A percentile compares a stretch with the other conserved stretches of the same genome.
phyloP scores from a whole-genome alignment of 2,888 invertebrate species.

The Atethmia centrago region DNA sequence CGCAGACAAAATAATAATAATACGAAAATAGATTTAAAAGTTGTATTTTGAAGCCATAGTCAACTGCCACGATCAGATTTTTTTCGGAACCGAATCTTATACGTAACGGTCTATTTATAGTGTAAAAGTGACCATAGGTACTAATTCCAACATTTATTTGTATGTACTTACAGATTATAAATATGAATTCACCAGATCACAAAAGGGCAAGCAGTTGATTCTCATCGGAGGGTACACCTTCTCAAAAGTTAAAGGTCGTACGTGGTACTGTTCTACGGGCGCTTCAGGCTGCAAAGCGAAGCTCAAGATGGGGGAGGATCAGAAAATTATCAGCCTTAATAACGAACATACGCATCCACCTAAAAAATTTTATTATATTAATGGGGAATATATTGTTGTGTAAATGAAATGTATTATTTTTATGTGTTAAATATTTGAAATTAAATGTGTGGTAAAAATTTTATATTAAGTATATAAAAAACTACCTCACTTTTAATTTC shows the following conservation, averaged over 20 bases:
- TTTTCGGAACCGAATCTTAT: background rate
- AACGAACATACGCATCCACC: constrained; percentile 51
- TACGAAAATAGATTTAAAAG: too few species aligned
- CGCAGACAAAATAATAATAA: constrained; percentile 7
- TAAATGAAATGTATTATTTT: too few species aligned
- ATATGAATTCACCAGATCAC: constrained; percentile 46
- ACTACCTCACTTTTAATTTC: too few species aligned
- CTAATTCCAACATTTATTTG: background rate
- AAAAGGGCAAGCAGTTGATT: constrained; percentile 61
- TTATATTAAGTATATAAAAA: too few species aligned
- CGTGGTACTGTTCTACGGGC: constrained; percentile 64
- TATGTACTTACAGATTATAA: constrained; percentile 25
- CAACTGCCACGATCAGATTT: too few species aligned
- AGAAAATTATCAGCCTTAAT: constrained; percentile 24
- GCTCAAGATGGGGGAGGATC: constrained; percentile 34
- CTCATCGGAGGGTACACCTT: constrained; percentile 72
- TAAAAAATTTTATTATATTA: background rate
- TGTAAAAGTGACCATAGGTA: background rate
- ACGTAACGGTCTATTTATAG: background rate
- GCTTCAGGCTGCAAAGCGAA: constrained; percentile 52
- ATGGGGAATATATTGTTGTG: constrained; percentile 10
- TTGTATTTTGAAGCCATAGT: background rate
- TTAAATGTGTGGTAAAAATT: too few species aligned
- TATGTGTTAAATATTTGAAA: too few species aligned
- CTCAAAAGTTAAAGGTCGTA: constrained; percentile 21